Evolutionary conservation across 2,797 vertebrate genomes (phyloP).

Genomic region (Galago senegalensis): DNA sequence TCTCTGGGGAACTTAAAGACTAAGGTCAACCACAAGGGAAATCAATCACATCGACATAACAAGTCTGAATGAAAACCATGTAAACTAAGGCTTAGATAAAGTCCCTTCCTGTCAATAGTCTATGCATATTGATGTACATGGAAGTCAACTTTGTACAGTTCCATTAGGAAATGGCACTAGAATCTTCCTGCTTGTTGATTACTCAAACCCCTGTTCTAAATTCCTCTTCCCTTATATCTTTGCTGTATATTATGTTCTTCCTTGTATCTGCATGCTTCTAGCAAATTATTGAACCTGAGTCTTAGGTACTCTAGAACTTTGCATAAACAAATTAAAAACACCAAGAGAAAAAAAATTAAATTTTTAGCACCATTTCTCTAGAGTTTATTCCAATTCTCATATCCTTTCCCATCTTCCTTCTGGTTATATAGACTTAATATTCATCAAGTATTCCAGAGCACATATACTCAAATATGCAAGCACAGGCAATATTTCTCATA

Average conservation of each 20-base stretch:
- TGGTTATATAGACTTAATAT: background rate
- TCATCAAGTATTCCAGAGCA: background rate
- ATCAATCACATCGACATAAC: background rate
- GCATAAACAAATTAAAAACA: background rate
- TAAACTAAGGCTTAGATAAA: background rate
- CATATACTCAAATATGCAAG: background rate
- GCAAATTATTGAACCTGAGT: background rate
- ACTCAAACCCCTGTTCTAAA: accelerated
- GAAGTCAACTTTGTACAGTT: background rate
- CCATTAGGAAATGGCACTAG: background rate
- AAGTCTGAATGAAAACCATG: background rate
- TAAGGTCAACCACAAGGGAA: background rate
- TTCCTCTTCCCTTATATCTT: background rate
- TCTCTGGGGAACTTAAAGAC: background rate
- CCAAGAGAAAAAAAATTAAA: background rate
- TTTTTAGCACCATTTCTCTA: background rate
- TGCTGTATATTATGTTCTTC: background rate
- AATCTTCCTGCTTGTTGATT: background rate
- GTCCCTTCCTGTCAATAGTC: background rate
- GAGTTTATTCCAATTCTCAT: background rate
- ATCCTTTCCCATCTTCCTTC: background rate
- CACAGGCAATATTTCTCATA: background rate
- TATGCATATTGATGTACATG: background rate
- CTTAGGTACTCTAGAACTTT: background rate
- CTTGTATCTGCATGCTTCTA: background rate